Conservation (phyloP, 2,113 vertebrate genomes). For the Bubo scandiacus region DNA sequence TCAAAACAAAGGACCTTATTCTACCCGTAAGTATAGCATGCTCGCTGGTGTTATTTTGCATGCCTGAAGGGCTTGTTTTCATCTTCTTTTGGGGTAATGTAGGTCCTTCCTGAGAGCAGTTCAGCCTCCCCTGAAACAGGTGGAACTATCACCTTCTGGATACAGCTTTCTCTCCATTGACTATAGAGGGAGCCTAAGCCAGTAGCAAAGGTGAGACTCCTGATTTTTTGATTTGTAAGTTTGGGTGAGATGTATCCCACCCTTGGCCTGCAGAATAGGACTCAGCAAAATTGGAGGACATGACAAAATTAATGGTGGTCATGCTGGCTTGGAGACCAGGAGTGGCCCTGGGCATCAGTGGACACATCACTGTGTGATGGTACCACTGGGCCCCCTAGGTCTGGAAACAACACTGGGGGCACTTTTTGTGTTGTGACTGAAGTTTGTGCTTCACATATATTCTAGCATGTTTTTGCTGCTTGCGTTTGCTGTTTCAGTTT, state of each 20-base stretch:
- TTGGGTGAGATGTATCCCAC: not conserved
- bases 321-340: not conserved
- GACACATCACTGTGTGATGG: not conserved
- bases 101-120: not conserved
- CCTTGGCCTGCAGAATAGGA: not conserved
- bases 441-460: not conserved
- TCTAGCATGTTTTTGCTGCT: not conserved
- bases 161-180: not conserved
- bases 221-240: not conserved
- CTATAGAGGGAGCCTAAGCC: not conserved
- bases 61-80: not conserved
- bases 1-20: constrained; percentile 83
- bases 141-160: not conserved
- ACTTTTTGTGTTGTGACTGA: not conserved
- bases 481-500: not conserved
- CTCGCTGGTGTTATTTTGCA: not conserved
- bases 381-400: not conserved
- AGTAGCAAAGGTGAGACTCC: not conserved
- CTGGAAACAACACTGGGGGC: fast-evolving
- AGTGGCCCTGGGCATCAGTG: not conserved
- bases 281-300: not conserved
- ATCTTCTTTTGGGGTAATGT: not conserved
- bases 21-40: constrained; percentile 76
- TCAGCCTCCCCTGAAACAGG: not conserved
- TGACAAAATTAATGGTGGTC: not conserved